These are phyloP conservation scores for Micropterix aruncella DNA, from an alignment of 2,888 invertebrate species.

Conservation along the genomic window DNA sequence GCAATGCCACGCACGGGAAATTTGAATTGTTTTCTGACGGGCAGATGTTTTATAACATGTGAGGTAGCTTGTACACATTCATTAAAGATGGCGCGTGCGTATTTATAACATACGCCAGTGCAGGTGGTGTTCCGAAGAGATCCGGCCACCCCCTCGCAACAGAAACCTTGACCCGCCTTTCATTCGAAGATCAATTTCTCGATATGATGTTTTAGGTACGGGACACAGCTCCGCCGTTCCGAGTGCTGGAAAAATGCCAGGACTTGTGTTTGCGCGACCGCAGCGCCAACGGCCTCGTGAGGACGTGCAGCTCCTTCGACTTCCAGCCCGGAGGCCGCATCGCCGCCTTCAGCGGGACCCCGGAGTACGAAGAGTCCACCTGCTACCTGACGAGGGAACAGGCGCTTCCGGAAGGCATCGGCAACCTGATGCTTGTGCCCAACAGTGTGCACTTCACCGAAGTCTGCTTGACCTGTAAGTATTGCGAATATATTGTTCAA, in stretches of 20 bases:
- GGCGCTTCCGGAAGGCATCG: slow-evolving; percentile 78
- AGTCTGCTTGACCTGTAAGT: slow-evolving; percentile 79
- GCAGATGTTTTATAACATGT: no score
- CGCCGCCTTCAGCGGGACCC: slow-evolving; percentile 65
- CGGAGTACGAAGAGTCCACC: slow-evolving; percentile 79
- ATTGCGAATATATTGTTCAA: no score
- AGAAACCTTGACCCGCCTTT: no score
- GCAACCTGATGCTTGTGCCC: slow-evolving; percentile 76
- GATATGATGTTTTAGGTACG: no score
- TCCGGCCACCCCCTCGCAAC: no score
- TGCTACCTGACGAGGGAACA: slow-evolving; percentile 78
- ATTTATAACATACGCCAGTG: no score
- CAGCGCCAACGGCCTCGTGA: slow-evolving; percentile 64
- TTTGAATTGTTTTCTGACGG: no score
- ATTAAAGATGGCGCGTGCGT: no score
- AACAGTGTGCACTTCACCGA: slow-evolving; percentile 85
- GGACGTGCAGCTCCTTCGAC: slow-evolving; percentile 79
- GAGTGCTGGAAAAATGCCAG: slow-evolving; percentile 80
- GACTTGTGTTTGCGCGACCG: slow-evolving; percentile 73
- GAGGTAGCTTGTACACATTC: no score
- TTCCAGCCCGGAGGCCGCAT: slow-evolving; percentile 81
- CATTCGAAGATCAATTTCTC: no score
- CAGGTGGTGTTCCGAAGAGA: no score
- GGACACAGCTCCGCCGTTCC: slow-evolving; percentile 73
- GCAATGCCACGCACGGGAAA: no score